A percentile compares a stretch with the other conserved stretches of the same genome.
Conservation (phyloP, 1,140 invertebrate genomes). For the Elymnias hypermnestra region DNA sequence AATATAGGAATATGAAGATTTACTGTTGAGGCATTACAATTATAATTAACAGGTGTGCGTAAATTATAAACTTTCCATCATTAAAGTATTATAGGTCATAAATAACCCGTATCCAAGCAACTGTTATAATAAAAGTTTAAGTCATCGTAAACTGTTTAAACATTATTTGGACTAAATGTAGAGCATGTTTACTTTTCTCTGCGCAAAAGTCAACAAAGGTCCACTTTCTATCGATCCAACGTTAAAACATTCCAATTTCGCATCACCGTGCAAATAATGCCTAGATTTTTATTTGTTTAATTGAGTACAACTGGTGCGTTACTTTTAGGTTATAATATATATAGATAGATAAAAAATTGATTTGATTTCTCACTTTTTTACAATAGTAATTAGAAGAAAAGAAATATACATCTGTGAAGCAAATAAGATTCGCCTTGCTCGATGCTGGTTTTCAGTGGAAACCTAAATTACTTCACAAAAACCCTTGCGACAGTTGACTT, state of each 20-base stretch:
- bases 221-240: constrained; percentile 29
- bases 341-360: too few relatives aligned
- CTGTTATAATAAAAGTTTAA: constrained; percentile 19
- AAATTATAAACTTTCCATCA: constrained; percentile 4
- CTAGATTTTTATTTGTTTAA: too few relatives aligned
- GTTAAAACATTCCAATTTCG: constrained; percentile 14
- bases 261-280: too few relatives aligned
- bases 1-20: too few relatives aligned
- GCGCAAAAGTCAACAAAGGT: constrained; percentile 32
- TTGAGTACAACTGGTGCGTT: too few relatives aligned
- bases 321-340: neutral
- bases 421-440: too few relatives aligned
- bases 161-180: constrained; percentile 19
- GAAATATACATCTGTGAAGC: too few relatives aligned
- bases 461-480: too few relatives aligned
- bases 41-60: neutral
- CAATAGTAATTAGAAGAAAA: too few relatives aligned
- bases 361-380: neutral
- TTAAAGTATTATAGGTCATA: constrained; percentile 2
- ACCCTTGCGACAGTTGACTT: too few relatives aligned
- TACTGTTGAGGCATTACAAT: neutral
- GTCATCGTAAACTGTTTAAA: constrained; percentile 16
- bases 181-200: constrained; percentile 23
- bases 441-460: too few relatives aligned
- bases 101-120: constrained; percentile 4